Evolutionary conservation across 2,797 vertebrate genomes (phyloP).

Genomic region (Chromis chromis): DNA sequence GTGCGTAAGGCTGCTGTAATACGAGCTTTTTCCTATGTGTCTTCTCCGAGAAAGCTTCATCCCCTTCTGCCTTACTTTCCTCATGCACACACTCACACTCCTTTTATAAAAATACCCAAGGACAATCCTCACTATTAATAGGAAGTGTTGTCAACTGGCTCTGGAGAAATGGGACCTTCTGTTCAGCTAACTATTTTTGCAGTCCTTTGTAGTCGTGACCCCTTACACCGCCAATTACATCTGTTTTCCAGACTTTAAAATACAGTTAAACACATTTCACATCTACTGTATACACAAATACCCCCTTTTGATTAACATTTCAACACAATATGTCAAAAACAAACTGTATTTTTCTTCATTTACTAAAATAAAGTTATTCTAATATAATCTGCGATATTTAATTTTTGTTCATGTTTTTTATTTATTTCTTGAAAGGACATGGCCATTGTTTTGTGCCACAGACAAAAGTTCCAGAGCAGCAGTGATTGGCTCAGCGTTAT

Average conservation of each 20-base stretch:
- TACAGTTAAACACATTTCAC: conserved; percentile 5
- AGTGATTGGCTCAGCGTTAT: conserved; percentile 58
- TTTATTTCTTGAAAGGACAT: neutral
- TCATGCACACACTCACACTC: conserved; percentile 61
- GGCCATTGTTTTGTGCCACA: conserved; percentile 14
- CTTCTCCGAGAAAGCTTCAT: conserved; percentile 76
- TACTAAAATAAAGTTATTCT: neutral
- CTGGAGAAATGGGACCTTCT: conserved; percentile 80
- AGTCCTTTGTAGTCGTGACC: conserved; percentile 72
- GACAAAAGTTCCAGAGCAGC: conserved; percentile 42
- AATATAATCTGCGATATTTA: neutral
- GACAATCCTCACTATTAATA: conserved; percentile 86
- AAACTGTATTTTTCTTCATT: neutral
- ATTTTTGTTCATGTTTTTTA: neutral
- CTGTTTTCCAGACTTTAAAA: conserved; percentile 41
- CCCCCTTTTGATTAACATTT: neutral
- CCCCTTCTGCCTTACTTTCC: conserved; percentile 65
- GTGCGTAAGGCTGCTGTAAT: conserved; percentile 57
- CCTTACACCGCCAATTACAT: conserved; percentile 61
- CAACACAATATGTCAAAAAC: neutral
- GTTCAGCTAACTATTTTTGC: conserved; percentile 80
- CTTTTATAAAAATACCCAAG: conserved; percentile 85
- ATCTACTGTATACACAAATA: neutral
- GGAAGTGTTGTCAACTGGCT: conserved; percentile 82
- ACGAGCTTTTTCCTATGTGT: conserved; percentile 55